phyloP scores from a whole-genome alignment of 2,797 vertebrate genomes.

The Apodemus agrarius region DNA sequence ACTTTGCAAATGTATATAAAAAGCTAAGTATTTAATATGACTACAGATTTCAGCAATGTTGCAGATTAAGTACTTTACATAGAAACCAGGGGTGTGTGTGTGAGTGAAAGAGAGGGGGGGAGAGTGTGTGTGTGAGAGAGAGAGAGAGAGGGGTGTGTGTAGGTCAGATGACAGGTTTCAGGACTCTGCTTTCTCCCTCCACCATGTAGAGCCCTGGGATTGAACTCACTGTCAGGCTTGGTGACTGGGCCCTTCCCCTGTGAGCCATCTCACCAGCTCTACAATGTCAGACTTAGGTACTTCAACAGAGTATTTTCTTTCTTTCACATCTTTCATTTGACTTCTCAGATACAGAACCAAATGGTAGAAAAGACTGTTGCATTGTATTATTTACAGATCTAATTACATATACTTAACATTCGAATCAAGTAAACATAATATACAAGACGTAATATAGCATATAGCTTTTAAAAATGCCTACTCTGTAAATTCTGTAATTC shows the following conservation, averaged over 20 bases:
- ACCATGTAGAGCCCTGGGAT: background rate
- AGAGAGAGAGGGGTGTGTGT: too few species aligned
- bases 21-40: background rate
- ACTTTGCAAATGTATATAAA: slow-evolving; percentile 53
- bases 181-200: background rate
- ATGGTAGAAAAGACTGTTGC: background rate
- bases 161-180: background rate
- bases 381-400: background rate
- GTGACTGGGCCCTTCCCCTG: background rate
- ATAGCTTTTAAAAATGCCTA: slow-evolving; percentile 6
- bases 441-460: background rate
- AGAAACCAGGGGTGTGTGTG: background rate
- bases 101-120: background rate
- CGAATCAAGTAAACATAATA: slow-evolving; percentile 51
- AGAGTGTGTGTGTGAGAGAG: background rate
- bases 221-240: background rate
- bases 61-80: background rate
- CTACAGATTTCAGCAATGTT: background rate
- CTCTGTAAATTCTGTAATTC: background rate
- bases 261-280: background rate
- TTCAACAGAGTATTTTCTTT: slow-evolving; percentile 38
- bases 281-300: background rate
- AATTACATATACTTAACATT: background rate
- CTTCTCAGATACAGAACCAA: slow-evolving; percentile 45
- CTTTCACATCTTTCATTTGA: background rate